Evolutionary conservation across 2,113 vertebrate species (phyloP), one percentile per base, ranked within the genome.

Genomic region (Pangasianodon hypophthalmus): DNA sequence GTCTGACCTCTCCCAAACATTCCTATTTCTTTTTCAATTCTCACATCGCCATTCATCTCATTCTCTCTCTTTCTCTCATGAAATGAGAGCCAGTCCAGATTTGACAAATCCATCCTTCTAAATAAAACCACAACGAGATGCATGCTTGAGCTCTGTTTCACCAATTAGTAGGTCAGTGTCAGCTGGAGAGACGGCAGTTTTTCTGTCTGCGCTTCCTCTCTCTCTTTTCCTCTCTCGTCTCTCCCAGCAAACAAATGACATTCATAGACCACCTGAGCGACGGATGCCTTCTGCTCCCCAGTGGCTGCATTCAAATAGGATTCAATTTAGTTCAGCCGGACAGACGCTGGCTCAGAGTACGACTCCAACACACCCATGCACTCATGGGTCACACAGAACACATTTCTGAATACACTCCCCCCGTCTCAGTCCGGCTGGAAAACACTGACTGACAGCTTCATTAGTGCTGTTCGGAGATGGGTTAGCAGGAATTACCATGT

Each of bases 231-330:
- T 91, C 92, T 92, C 89, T 90, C 92, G 90, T 90, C 77, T 92
- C 90, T 90, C 92, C 90, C 93, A 91, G 91, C 90, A 95, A 94
- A 95, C 93, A 94, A 96, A 95, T 95, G 92, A 94, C 92, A 95
- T 96, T 95, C 94, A 95, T 95, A 85, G 92, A 95, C 94, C 95
- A 95, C 94, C 95, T 95, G 96, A 95, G 94, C 91, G 92, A 91
- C 87, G 26, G 77, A 37, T 37, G 50, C 87, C 44, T 77, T 41
- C 84, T 90, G 92, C 93, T 95, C 95, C 94, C 94, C 94, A 89
- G 93, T 95, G 96, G 92, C 93, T 87, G 83, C 90, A 93, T 95
- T 95, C 94, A 93, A 95, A 95, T 93, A 90, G 86, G 88, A 92
- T 93, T 95, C 91, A 93, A 91, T 91, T 90, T 62, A 90, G 90